Evolutionary conservation across 1,140 invertebrate genomes (phyloP).

Genomic region (Dolichoris vasculosae): DNA sequence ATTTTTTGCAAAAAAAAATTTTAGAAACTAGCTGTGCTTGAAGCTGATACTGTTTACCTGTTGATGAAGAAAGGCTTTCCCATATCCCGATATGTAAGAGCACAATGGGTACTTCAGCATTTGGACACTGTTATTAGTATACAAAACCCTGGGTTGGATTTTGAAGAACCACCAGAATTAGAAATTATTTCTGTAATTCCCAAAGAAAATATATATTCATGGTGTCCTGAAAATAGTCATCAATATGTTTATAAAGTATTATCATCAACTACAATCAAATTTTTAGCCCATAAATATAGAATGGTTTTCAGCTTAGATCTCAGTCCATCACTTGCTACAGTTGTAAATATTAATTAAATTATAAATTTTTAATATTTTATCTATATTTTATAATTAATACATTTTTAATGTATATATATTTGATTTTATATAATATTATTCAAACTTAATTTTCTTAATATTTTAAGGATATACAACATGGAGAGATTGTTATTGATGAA

Average conservation of each 20-base stretch:
- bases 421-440: not conserved
- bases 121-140: conserved; percentile 79
- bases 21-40: conserved; percentile 72
- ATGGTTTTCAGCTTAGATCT: conserved; percentile 87
- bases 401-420: conserved; percentile 15
- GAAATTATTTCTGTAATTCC: conserved; percentile 81
- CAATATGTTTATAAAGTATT: conserved; percentile 76
- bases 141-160: conserved; percentile 65
- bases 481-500: conserved; percentile 82
- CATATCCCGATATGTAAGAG: conserved; percentile 84
- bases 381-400: not conserved
- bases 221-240: conserved; percentile 75
- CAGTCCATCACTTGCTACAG: conserved; percentile 85
- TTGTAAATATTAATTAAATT: conserved; percentile 72
- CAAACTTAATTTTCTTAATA: conserved; percentile 55
- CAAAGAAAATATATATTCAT: conserved; percentile 71
- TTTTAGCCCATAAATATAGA: conserved; percentile 78
- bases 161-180: conserved; percentile 74
- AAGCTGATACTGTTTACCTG: conserved; percentile 81
- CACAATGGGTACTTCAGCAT: conserved; percentile 85
- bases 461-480: conserved; percentile 79
- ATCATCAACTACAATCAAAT: conserved; percentile 74
- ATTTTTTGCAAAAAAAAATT: conserved; percentile 5
- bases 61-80: conserved; percentile 84
- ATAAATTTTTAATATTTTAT: conserved; percentile 32